Base-by-base conservation (phyloP, 2,888 invertebrate species). In the Drosophila infuscata region DNA sequence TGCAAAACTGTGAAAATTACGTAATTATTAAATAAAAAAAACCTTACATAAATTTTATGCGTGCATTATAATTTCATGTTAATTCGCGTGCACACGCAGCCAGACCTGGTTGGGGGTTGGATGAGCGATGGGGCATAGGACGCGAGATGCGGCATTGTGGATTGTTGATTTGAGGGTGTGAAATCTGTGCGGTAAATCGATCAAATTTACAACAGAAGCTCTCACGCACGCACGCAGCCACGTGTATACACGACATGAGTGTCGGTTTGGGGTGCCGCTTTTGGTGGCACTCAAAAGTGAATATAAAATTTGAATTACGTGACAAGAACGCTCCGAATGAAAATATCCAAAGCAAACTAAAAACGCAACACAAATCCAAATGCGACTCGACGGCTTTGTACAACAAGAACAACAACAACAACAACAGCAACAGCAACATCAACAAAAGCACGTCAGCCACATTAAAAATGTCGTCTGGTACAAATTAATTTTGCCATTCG, bases 261-360 rank as follows among this genome's bases (percentile, higher is more conserved):
- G 60, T 38, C 15, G 35, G 35, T 32, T 17, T 1, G 43, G 5
- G 20, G 17, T n/a, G 46, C 2, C 20, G 0, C 20, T 25, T 20
- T 12, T 46, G 12, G 33, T 25, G 62, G 36, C 17, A 68, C 70
- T 59, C 65, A 56, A 83, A 74, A 81, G 82, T 89, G 79, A 87
- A 89, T 87, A 82, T 88, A 84, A 87, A 85, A 88, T 89, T 85
- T 74, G 81, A 85, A 88, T 90, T 88, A 90, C 91, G 91, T 91
- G 91, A 90, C 88, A 79, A 82, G 69, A 82, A 71, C 67, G 79
- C 74, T 46, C 43, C 29, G 71, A 69, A 73, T 54, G 60, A 49
- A 70, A 70, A 72, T 57, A 56, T 25, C 43, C 48, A 65, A 56
- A 69, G 57, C 53, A 63, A 82, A 76, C 83, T 81, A 77, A 64